Evolutionary conservation across 2,113 vertebrate genomes (phyloP).

Genomic region (Pterocles orientalis): DNA sequence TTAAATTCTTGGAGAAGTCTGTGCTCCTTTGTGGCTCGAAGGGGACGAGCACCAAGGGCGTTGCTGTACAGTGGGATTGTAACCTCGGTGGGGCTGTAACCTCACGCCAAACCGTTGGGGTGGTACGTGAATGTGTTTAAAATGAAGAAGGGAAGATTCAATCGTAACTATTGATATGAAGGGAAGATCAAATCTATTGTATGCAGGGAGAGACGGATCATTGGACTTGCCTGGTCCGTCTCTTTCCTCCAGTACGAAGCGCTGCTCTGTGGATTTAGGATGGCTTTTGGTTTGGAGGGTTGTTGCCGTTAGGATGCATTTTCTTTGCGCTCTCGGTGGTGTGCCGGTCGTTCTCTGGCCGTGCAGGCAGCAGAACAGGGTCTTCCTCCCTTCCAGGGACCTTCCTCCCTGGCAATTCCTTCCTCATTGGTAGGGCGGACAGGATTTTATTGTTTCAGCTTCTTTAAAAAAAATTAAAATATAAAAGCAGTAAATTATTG

Average conservation of each 20-base stretch:
- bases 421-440: background rate
- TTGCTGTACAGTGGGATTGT: background rate
- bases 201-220: background rate
- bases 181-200: background rate
- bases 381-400: background rate
- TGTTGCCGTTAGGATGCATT: slow-evolving; percentile 24
- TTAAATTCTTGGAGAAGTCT: background rate
- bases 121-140: background rate
- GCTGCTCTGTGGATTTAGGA: background rate
- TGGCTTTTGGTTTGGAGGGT: background rate
- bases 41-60: background rate
- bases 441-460: background rate
- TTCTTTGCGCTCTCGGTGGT: background rate
- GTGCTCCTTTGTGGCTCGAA: background rate
- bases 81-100: background rate
- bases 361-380: background rate
- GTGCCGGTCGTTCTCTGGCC: background rate
- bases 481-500: background rate
- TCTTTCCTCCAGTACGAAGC: background rate
- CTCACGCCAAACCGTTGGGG: background rate
- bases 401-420: background rate
- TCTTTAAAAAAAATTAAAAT: background rate
- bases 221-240: background rate
- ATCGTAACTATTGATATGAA: background rate
- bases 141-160: slow-evolving; percentile 53